phyloP scores from a whole-genome alignment of 2,888 invertebrate species.

The Alcis repandata region DNA sequence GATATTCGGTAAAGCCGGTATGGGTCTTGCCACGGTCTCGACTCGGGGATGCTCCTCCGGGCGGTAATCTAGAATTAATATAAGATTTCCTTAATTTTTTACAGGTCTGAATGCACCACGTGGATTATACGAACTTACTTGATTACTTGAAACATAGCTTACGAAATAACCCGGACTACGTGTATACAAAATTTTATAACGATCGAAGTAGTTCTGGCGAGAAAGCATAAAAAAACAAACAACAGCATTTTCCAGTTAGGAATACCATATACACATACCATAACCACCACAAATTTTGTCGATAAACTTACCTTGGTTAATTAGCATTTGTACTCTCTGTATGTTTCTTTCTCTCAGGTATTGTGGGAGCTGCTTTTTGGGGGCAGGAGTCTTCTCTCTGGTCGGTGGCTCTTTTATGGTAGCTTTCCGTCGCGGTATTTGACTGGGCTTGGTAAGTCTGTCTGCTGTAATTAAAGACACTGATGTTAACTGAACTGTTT shows the following conservation, averaged over 20 bases:
- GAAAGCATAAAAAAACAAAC: too few species aligned
- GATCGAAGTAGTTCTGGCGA: too few species aligned
- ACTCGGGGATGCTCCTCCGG: slow-evolving; percentile 50
- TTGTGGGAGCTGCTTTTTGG: slow-evolving; percentile 36
- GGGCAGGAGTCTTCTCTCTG: slow-evolving; percentile 27
- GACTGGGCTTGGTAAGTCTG: slow-evolving; percentile 56
- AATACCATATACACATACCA: too few species aligned
- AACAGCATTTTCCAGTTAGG: too few species aligned
- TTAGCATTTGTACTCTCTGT: slow-evolving; percentile 63
- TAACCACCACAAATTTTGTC: too few species aligned
- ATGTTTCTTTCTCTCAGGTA: slow-evolving; percentile 56
- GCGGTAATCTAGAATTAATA: slow-evolving; percentile 54
- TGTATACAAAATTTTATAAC: too few species aligned
- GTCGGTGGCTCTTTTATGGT: slow-evolving; percentile 36
- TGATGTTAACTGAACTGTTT: too few species aligned
- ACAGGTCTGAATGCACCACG: neutral
- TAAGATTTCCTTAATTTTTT: neutral
- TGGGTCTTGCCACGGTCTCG: slow-evolving; percentile 59
- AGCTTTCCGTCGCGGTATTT: slow-evolving; percentile 60
- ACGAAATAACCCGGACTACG: too few species aligned
- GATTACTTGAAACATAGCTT: too few species aligned
- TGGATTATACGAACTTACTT: too few species aligned
- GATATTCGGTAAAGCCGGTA: slow-evolving; percentile 65
- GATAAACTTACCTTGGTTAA: slow-evolving; percentile 62
- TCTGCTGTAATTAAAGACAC: slow-evolving; percentile 32